Conservation (phyloP, 1,140 invertebrate genomes). For the Ips nitidus region DNA sequence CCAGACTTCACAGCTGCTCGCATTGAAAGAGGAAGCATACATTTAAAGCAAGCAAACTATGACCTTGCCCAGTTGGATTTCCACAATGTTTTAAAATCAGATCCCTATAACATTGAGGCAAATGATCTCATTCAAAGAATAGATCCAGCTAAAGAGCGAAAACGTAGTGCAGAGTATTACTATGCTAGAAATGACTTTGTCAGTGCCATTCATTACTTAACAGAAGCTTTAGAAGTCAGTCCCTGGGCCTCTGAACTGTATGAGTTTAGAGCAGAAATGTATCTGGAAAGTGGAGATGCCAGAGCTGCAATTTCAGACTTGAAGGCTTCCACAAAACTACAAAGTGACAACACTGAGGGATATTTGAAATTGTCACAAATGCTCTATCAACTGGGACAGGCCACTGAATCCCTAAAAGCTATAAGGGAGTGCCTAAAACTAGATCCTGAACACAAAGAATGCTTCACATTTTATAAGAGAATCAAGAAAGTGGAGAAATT, state of each 20-base stretch:
- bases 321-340: slow-evolving; percentile 84
- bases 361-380: slow-evolving; percentile 81
- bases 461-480: slow-evolving; percentile 96
- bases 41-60: slow-evolving; percentile 87
- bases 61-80: slow-evolving; percentile 82
- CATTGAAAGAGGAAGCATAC: slow-evolving; percentile 82
- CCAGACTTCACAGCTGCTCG: slow-evolving; percentile 91
- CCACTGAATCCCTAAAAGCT: slow-evolving; percentile 87
- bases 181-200: slow-evolving; percentile 67
- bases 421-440: slow-evolving; percentile 96
- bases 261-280: slow-evolving; percentile 83
- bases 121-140: slow-evolving; percentile 65
- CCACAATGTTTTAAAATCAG: slow-evolving; percentile 72
- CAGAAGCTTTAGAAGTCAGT: slow-evolving; percentile 79
- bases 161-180: slow-evolving; percentile 68
- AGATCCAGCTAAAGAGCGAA: slow-evolving; percentile 64
- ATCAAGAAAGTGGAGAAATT: slow-evolving; percentile 94
- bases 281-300: slow-evolving; percentile 76
- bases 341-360: slow-evolving; percentile 88
- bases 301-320: slow-evolving; percentile 90
- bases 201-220: slow-evolving; percentile 70
- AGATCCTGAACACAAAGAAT: slow-evolving; percentile 96
- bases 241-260: slow-evolving; percentile 86
- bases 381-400: slow-evolving; percentile 89
- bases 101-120: slow-evolving; percentile 79